These are phyloP conservation scores for Gibbula magus DNA, from an alignment of 2,888 invertebrate genomes.

Conservation along the genomic window DNA sequence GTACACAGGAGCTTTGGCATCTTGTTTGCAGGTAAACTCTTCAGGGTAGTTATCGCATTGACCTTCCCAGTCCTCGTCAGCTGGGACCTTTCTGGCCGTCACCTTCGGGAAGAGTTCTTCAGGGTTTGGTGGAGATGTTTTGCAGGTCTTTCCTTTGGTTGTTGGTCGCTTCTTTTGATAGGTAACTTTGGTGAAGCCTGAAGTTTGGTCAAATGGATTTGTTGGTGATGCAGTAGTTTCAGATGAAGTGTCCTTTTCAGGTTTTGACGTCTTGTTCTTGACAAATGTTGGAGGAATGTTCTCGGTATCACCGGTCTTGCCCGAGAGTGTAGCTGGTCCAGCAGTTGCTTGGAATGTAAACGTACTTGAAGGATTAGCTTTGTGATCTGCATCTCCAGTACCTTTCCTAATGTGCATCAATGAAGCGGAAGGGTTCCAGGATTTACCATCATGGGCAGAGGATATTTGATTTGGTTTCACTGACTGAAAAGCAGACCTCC, in stretches of 20 bases:
- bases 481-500: too few relatives aligned
- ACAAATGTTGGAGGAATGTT: neutral
- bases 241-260: neutral
- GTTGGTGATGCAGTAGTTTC: neutral
- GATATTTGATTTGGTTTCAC: too few relatives aligned
- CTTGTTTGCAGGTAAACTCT: slow-evolving; percentile 28
- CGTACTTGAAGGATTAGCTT: neutral
- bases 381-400: neutral
- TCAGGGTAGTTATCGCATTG: slow-evolving; percentile 41
- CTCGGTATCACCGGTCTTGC: neutral
- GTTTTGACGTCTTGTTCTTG: too few relatives aligned
- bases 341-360: neutral
- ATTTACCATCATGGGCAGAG: too few relatives aligned
- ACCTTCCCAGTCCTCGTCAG: slow-evolving; percentile 44
- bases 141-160: neutral
- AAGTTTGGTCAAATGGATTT: neutral
- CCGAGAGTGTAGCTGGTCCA: neutral
- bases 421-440: too few relatives aligned
- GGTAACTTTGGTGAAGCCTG: neutral
- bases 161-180: neutral
- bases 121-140: neutral
- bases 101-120: neutral
- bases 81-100: neutral
- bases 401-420: neutral
- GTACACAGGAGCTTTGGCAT: slow-evolving; percentile 12